Base-by-base conservation (phyloP, 2,888 invertebrate genomes). In the Habroteleia sp. region DNA sequence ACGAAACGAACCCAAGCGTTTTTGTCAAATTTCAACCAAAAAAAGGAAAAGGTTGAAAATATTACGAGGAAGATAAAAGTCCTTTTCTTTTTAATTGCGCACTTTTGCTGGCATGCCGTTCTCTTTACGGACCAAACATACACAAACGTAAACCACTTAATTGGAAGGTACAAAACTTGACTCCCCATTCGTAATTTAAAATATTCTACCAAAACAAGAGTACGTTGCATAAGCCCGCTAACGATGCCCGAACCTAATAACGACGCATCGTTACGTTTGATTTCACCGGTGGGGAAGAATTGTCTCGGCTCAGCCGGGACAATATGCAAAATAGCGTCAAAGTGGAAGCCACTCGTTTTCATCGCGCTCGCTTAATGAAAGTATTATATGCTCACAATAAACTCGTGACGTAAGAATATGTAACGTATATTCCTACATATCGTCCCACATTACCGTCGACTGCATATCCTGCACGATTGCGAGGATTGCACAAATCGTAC, bases 401-500 rank as follows among this genome's bases (percentile, higher is more conserved):
- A 81, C 78, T 79, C 54, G 77, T 84, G 84, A 79, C 75, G 84
- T 84, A 84, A 84, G 80, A 80, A 80, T 82, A 81, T 81, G 81
- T 82, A 82, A 82, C 79, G 60, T 52, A 54, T 81, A 82, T 82
- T 79, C 78, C 77, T 74, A 77, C 79, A 78, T 79, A 80, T 78
- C 84, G 80, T 85, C 84, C 85, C 82, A 83, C 83, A 81, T 85
- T 83, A 79, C 81, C 82, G 78, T 75, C 82, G 82, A 77, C 81
- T 80, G 83, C 50, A 50, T 81, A 84, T 84, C 82, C 80, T 83
- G 83, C 84, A 82, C 82, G 82, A 82, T 65, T 65, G 80, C 81
- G 80, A 77, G 77, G 83, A 86, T 86, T 87, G 86, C 87, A 81
- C 82, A 82, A 83, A 82, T 79, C 75, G 41, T 65, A 48, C 77